phyloP scores from a whole-genome alignment of 2,113 vertebrate genomes.

The Cryptotis parvus region DNA sequence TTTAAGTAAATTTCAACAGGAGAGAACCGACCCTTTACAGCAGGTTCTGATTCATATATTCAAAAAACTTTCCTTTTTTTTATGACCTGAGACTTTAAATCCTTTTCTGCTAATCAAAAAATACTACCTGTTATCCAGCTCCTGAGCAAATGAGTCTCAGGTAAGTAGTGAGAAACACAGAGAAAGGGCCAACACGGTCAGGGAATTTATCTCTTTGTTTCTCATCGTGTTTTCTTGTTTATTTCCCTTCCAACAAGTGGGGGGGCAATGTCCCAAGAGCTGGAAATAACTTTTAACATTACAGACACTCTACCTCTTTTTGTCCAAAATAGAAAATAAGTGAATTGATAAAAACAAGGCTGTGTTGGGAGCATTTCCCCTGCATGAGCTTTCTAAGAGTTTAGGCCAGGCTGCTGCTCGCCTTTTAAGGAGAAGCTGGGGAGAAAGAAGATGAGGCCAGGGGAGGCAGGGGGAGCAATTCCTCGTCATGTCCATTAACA shows the following conservation, averaged over 20 bases:
- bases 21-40: slow-evolving; percentile 75
- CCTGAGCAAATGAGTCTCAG: slow-evolving; percentile 73
- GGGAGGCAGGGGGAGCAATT: slow-evolving; percentile 35
- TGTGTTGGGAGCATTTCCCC: slow-evolving; percentile 45
- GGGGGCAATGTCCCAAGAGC: not conserved
- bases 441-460: too few relatives aligned
- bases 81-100: too few relatives aligned
- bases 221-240: slow-evolving; percentile 32
- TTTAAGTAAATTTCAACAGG: slow-evolving; percentile 70
- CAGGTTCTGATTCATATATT: slow-evolving; percentile 66
- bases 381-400: slow-evolving; percentile 60
- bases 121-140: slow-evolving; percentile 70
- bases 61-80: slow-evolving; percentile 55
- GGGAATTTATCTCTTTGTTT: slow-evolving; percentile 37
- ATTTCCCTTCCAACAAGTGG: not conserved
- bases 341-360: not conserved
- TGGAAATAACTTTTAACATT: not conserved
- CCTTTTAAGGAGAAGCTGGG: slow-evolving; percentile 69
- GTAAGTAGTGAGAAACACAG: slow-evolving; percentile 54
- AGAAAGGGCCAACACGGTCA: slow-evolving; percentile 25
- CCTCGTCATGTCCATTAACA: slow-evolving; percentile 81
- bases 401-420: slow-evolving; percentile 75
- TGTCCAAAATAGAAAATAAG: not conserved
- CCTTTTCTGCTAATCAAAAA: slow-evolving; percentile 47
- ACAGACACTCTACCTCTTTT: rapidly evolving